phyloP scores from a whole-genome alignment of 37 sponge, comb jelly and placozoan genomes.

The Petrosia ficiformis region DNA sequence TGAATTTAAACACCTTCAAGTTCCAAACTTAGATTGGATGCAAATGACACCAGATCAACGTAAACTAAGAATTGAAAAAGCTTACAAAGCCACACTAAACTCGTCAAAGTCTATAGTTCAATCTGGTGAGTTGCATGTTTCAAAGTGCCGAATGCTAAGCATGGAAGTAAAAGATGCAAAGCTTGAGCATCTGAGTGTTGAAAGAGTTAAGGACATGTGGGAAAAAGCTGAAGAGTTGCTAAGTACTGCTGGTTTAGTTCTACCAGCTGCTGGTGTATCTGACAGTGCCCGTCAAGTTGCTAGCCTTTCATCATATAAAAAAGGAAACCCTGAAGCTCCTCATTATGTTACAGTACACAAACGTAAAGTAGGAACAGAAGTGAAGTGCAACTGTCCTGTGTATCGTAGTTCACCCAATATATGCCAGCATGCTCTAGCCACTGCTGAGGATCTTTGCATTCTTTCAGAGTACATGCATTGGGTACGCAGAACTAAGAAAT shows the following conservation, averaged over 20 bases:
- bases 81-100: constrained; percentile 4
- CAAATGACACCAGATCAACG: constrained; percentile 28
- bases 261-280: constrained; percentile 8
- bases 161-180: not conserved
- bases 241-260: not conserved
- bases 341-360: too few relatives aligned
- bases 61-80: not conserved
- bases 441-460: constrained; percentile 18
- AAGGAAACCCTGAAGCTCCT: constrained; percentile 1
- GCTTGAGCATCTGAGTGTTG: not conserved
- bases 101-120: not conserved
- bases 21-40: not conserved
- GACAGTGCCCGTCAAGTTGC: constrained; percentile 2
- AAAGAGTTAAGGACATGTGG: constrained; percentile 5
- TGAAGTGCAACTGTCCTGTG: too few relatives aligned
- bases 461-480: constrained; percentile 14
- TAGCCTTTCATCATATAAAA: not conserved
- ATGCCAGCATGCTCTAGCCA: constrained; percentile 8
- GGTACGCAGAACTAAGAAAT: constrained; percentile 7
- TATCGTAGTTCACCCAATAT: too few relatives aligned
- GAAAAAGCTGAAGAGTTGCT: constrained; percentile 8
- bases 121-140: not conserved
- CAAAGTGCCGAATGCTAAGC: not conserved
- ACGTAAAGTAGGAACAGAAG: too few relatives aligned
- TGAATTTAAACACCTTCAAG: not conserved